Conservation (phyloP, 2,797 vertebrate species). For the Caiman crocodilus region DNA sequence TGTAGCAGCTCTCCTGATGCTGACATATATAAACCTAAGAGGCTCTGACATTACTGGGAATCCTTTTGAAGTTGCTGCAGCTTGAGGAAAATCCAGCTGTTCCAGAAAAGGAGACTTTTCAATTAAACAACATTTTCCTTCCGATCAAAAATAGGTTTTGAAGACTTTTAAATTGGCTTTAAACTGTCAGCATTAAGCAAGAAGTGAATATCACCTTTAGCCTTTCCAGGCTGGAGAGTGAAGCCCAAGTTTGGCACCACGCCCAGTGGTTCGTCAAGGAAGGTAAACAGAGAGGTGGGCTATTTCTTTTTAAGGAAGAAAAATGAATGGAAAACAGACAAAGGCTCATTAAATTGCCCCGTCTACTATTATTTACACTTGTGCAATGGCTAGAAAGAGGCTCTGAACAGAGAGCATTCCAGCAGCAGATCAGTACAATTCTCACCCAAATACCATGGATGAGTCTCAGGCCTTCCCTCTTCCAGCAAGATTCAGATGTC, state of each 20-base stretch:
- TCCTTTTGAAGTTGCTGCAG: slow-evolving; percentile 65
- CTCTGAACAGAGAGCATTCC: slow-evolving; percentile 2
- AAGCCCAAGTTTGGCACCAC: slow-evolving; percentile 34
- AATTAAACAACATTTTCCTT: slow-evolving; percentile 74
- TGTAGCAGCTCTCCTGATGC: slow-evolving; percentile 36
- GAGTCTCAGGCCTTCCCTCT: background rate
- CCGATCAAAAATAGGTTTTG: slow-evolving; percentile 72
- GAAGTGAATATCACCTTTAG: slow-evolving; percentile 67
- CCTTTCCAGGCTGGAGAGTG: slow-evolving; percentile 28
- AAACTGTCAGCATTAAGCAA: slow-evolving; percentile 60
- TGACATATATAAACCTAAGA: slow-evolving; percentile 68
- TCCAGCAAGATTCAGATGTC: background rate
- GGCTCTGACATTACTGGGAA: slow-evolving; percentile 62
- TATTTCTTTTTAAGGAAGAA: slow-evolving; percentile 71
- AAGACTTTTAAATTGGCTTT: slow-evolving; percentile 76
- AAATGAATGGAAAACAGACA: slow-evolving; percentile 46
- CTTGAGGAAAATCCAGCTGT: slow-evolving; percentile 65
- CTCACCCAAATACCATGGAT: background rate
- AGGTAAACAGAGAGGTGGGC: slow-evolving; percentile 40
- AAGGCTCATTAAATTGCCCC: slow-evolving; percentile 63
- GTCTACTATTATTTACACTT: slow-evolving; percentile 34
- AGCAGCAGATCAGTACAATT: background rate
- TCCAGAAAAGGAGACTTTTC: slow-evolving; percentile 74
- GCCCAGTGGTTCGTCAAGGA: slow-evolving; percentile 40
- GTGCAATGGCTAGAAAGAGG: slow-evolving; percentile 31